Base-by-base conservation (phyloP, 2,113 vertebrate genomes). In the Boulengerochromis microlepis region DNA sequence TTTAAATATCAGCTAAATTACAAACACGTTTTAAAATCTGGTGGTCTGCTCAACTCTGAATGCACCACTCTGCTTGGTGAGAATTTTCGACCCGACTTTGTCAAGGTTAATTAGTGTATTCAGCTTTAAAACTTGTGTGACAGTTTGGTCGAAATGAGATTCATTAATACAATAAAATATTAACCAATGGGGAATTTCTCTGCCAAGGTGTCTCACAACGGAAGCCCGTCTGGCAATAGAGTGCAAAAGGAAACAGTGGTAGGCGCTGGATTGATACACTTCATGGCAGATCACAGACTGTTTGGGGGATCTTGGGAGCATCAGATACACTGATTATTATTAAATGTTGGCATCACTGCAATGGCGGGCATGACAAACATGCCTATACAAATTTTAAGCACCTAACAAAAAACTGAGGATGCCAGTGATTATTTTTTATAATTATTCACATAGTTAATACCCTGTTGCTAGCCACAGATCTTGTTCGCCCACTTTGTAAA, bases 131-230 rank as follows among this genome's bases (percentile, higher is more conserved):
- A 76, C 40, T 56, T 5, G 10, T 61, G 0, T 91, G 85, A 89
- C 87, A 89, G 42, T 90, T 81, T 35, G 81, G 76, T 76, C 24
- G 13, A 87, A 87, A 84, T 84, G 38, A 92, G 87, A n/a, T 80
- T 87, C 76, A 86, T 90, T 90, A 90, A 84, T 84, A 71, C 42
- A 52, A 90, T 92, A 18, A 89, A 90, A 87, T 87, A 90, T 88
- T 89, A 84, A 92, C 57, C 9, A 4, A 19, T 69, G 26, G 81
- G 89, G 87, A 80, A 26, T 90, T 90, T 59, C 59, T 76, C 59
- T 84, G 61, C 35, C 59, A 57, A 50, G 54, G 31, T n/a, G 10
- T 18, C 82, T 24, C 57, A 56, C 61, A 11, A 24, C 40, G 10
- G 59, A 42, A 33, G 35, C 18, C 24, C 13, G 10, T 7, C 8